Percentiles rank a stretch among this genome's conserved stretches.
These are phyloP conservation scores for Melinaea menophilus DNA, from an alignment of 2,888 invertebrate genomes.

Conservation along the genomic window DNA sequence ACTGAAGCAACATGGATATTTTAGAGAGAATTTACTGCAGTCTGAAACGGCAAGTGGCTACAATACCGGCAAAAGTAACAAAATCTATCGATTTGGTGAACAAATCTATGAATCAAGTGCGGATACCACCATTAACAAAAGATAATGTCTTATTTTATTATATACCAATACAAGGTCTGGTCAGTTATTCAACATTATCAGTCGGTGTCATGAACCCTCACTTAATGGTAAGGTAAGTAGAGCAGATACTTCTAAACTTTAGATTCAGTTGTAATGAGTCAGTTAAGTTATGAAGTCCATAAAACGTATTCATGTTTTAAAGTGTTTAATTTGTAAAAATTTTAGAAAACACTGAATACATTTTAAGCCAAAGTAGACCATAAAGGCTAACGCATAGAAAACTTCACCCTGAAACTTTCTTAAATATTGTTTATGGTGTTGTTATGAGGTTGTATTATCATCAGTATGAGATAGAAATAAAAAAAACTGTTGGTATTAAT, in stretches of 20 bases:
- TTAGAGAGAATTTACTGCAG: slow-evolving; percentile 60
- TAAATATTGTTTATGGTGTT: no score
- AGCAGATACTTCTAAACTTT: slow-evolving; percentile 3
- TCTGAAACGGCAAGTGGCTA: slow-evolving; percentile 49
- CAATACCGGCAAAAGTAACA: slow-evolving; percentile 53
- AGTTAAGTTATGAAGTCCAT: no score
- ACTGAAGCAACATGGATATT: slow-evolving; percentile 55
- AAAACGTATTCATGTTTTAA: no score
- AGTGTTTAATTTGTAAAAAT: no score
- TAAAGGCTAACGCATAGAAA: no score
- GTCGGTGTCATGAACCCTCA: slow-evolving; percentile 91
- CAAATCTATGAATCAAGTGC: slow-evolving; percentile 60
- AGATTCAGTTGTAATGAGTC: no score
- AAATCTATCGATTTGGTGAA: slow-evolving; percentile 60
- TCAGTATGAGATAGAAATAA: no score
- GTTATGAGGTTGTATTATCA: no score
- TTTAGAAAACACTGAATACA: no score
- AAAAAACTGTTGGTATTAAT: no score
- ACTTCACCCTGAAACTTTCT: no score
- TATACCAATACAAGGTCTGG: slow-evolving; percentile 84
- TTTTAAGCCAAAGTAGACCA: no score
- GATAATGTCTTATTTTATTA: slow-evolving; percentile 86
- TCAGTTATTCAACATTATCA: slow-evolving; percentile 87
- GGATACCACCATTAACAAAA: slow-evolving; percentile 82
- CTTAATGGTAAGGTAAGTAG: slow-evolving; percentile 81